A percentile compares a stretch with the other conserved stretches of the same genome.
Conservation (phyloP, 2,888 invertebrate genomes). For the Caenorhabditis wallacei region DNA sequence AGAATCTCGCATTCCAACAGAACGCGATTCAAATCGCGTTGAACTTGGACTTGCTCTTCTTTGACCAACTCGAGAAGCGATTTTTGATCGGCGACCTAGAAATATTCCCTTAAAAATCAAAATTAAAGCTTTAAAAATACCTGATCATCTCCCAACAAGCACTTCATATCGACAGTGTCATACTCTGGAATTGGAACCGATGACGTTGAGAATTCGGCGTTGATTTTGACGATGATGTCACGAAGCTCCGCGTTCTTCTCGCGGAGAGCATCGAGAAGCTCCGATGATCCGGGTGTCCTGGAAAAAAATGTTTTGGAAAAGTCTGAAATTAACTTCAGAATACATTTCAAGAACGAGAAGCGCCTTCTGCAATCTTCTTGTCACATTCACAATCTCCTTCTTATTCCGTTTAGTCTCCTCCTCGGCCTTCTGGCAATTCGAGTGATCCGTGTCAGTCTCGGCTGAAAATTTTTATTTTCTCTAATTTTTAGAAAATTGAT, state of each 20-base stretch:
- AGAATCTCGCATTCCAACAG: constrained; percentile 63
- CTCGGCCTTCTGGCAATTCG: constrained; percentile 44
- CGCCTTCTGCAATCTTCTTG: constrained; percentile 66
- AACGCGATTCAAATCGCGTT: constrained; percentile 29
- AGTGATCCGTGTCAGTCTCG: constrained; percentile 36
- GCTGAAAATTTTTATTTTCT: constrained; percentile 33
- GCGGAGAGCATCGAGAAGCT: constrained; percentile 13
- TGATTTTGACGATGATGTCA: constrained; percentile 39
- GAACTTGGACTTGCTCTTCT: constrained; percentile 18
- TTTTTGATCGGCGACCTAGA: constrained; percentile 34
- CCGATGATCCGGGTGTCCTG: not conserved
- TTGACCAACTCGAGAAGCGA: constrained; percentile 49
- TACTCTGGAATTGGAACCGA: constrained; percentile 66
- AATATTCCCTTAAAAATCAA: not conserved
- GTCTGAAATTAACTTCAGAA: not conserved
- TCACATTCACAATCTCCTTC: constrained; percentile 69
- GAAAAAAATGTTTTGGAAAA: constrained; percentile 21
- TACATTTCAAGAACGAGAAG: constrained; percentile 49
- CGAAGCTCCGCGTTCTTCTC: constrained; percentile 44
- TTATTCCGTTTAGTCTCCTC: constrained; percentile 34
- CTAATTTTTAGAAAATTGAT: too few relatives aligned
- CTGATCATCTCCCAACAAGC: constrained; percentile 66
- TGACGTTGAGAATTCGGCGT: constrained; percentile 65
- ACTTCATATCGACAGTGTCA: constrained; percentile 68
- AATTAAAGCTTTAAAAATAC: constrained; percentile 17